phyloP scores from a whole-genome alignment of 2,797 vertebrate species.

The Phalanger gymnotis region DNA sequence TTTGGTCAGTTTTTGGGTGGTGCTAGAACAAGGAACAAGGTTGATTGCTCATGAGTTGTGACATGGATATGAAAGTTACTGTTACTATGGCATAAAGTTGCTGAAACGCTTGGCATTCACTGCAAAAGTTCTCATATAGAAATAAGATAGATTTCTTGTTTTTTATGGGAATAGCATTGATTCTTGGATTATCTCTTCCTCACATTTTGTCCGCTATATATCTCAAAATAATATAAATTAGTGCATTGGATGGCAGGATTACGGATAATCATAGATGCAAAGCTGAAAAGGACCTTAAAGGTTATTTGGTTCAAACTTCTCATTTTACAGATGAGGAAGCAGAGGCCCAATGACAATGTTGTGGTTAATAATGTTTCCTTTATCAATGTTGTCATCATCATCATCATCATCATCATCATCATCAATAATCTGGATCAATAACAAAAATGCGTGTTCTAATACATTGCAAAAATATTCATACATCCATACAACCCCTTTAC shows the following conservation, averaged over 20 bases:
- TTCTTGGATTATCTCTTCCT: neutral
- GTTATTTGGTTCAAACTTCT: neutral
- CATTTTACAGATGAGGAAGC: neutral
- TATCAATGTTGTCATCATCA: neutral
- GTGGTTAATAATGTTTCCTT: neutral
- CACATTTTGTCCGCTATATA: neutral
- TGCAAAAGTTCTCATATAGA: neutral
- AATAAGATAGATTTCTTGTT: neutral
- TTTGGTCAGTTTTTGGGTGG: neutral
- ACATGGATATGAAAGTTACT: neutral
- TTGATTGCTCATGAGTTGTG: neutral
- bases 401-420: neutral
- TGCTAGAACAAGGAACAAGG: neutral
- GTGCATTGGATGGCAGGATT: neutral
- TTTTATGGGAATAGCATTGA: neutral
- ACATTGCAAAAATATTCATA: neutral
- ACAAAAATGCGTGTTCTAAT: neutral
- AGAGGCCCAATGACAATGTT: neutral
- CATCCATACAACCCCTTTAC: conserved; percentile 33
- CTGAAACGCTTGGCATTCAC: neutral
- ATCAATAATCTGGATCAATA: neutral
- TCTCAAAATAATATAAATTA: neutral
- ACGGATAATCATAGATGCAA: neutral
- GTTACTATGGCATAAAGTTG: neutral
- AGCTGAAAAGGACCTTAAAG: neutral